Conservation (phyloP, 2,797 vertebrate genomes). For the Pipistrellus kuhlii region DNA sequence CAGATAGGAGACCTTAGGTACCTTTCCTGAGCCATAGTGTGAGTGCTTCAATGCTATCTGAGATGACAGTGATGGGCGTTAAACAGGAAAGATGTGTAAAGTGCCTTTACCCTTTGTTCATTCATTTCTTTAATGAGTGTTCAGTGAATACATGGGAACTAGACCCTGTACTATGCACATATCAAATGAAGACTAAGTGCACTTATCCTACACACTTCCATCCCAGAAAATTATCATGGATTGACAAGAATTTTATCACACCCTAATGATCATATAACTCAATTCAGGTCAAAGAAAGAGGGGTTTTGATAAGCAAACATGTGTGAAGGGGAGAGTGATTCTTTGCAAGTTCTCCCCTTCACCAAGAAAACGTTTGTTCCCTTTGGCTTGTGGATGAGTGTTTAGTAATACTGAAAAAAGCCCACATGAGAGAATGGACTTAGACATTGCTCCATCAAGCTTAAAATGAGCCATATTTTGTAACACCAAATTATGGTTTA, state of each 20-base stretch:
- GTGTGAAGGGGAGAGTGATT: neutral
- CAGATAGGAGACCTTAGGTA: rapidly evolving
- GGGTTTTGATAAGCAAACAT: slow-evolving; percentile 35
- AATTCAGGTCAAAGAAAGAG: slow-evolving; percentile 43
- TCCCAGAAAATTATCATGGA: neutral
- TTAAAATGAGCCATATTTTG: slow-evolving; percentile 69
- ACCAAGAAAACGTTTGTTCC: neutral
- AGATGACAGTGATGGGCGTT: neutral
- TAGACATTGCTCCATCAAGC: slow-evolving; percentile 29
- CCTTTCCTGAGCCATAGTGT: neutral
- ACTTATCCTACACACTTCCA: neutral
- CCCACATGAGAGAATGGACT: neutral
- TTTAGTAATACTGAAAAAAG: neutral
- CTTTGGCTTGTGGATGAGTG: neutral
- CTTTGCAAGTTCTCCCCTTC: slow-evolving; percentile 24
- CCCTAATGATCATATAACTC: neutral
- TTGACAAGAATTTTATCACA: neutral
- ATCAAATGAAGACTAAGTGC: neutral
- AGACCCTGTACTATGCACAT: neutral
- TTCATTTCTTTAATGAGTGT: neutral
- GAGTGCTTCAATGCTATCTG: rapidly evolving
- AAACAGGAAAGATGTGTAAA: neutral
- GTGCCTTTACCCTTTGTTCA: neutral
- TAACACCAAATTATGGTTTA: slow-evolving; percentile 66
- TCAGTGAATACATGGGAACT: neutral